Evolutionary conservation across 2,113 vertebrate species (phyloP), one percentile per base, ranked within the genome.

Genomic region (Noturus placidus): DNA sequence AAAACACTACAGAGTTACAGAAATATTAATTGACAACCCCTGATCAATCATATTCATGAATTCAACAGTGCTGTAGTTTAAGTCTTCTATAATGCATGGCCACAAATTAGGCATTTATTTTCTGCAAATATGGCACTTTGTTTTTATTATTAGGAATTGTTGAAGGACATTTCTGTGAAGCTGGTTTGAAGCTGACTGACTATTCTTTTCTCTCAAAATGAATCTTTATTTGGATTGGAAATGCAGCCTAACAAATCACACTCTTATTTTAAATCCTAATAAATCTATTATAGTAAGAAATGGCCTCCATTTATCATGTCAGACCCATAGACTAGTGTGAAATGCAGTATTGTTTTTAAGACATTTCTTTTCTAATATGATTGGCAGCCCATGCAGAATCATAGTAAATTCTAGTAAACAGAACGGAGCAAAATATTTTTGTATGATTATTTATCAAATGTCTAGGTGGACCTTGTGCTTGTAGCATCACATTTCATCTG

Each of bases 231-330:
- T 65, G 35, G 59, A 17, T n/a, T n/a, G 10, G 35, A 83, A 83
- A 67, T 54, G 65, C n/a, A 30, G 65, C 42, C 46, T 52, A 54
- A 84, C 52, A 70, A 70, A 83, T 33, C 82, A 46, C 59, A 83
- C n/a, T 54, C 13, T n/a, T 70, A 63, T 54, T 84, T 84, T 69
- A 84, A 69, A 84, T 84, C 65, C 82, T 70, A 84, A 84, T 70
- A 84, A 70, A 84, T 70, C 82, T 69, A 70, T 70, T 70, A 35
- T 38, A 84, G 46, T 69, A 67, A 69, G n/a, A 83, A 83, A 67
- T 33, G 27, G 82, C 27, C 7, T 50, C 17, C 42, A 52, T 82
- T 82, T 82, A 35, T 22, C 80, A 38, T 46, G 30, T 67, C 42
- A 70, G n/a, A 52, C 14, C 46, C 46, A 70, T 6, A 30, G 46